These are phyloP conservation scores for Pristionchus exspectatus DNA, from an alignment of 2,888 invertebrate species.

Conservation along the genomic window DNA sequence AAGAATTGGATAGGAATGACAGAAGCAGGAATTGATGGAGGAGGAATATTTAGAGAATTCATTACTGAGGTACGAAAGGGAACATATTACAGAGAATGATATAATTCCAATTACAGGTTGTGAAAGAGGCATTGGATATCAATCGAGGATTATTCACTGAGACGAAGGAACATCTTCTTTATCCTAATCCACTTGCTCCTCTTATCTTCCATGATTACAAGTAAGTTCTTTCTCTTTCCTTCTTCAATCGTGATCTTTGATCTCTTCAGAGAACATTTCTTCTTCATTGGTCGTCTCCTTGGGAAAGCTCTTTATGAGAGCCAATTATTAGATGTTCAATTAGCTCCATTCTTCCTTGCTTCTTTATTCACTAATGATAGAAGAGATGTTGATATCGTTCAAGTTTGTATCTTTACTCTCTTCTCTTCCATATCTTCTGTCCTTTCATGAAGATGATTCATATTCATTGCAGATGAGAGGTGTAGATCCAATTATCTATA, in stretches of 20 bases:
- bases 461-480: conserved; percentile 90
- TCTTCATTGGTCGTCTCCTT: conserved; percentile 93
- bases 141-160: conserved; percentile 82
- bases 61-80: conserved; percentile 91
- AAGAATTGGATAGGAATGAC: conserved; percentile 92
- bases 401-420: neutral
- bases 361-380: conserved; percentile 84
- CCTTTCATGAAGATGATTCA: neutral
- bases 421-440: neutral
- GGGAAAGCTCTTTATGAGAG: conserved; percentile 96
- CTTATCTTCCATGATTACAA: conserved; percentile 79
- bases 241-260: neutral
- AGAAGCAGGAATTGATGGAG: conserved; percentile 97
- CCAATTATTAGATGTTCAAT: conserved; percentile 92
- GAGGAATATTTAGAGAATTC: conserved; percentile 94
- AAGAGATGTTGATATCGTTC: conserved; percentile 82
- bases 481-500: conserved; percentile 91
- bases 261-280: conserved; percentile 85
- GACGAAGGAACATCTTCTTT: conserved; percentile 84
- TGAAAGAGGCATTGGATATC: conserved; percentile 91
- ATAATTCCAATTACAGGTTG: too few relatives aligned
- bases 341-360: conserved; percentile 95
- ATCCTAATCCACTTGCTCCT: conserved; percentile 94
- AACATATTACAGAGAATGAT: too few relatives aligned
- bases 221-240: neutral